Base-by-base conservation (phyloP, 2,888 invertebrate genomes). In the Plebejus anna region DNA sequence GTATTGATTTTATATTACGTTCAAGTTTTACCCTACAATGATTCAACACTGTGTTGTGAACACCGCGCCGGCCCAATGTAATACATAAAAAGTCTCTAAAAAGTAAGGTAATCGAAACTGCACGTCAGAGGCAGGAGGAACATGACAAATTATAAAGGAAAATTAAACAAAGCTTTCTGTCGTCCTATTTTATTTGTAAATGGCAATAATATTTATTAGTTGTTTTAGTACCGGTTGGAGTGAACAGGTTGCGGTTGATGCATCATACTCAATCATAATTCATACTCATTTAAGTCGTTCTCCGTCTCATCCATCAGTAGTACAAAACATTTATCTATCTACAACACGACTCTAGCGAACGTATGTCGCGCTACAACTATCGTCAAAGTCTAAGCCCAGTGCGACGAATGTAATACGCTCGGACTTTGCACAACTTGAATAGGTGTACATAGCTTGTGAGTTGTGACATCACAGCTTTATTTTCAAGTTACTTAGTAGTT, bases 131-230 rank as follows among this genome's bases (percentile, higher is more conserved):
- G 42, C 11, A 51, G 51, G 51, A 51, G 13, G 7, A 0, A 51
- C 9, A 51, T n/a, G 22, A 22, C 59, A 59, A 6, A 59, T n/a
- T 22, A 22, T 47, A 42, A 71, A 28, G 47, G 36, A 28, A 28
- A 72, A 72, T 28, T 2, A 73, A 55, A 73, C 32, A 13, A 51
- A 4, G 22, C 32, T 9, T 32, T 55, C 51, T 73, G 32, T 73
- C 55, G 51, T 73, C 55, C 73, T 73, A 55, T 55, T 73, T 73
- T 73, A 73, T 73, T 73, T 73, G 73, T 73, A 73, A 73, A 73
- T 73, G 73, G 73, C 73, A 73, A 73, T 73, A 73, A 73, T 73
- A 55, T 51, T 73, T 73, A 73, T 51, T 73, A 66, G 66, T 73
- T 73, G 28, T 73, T 55, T 72, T 55, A 73, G 73, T 73, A 73